Evolutionary conservation across 2,113 vertebrate species (phyloP).

Genomic region (Plectropomus leopardus): DNA sequence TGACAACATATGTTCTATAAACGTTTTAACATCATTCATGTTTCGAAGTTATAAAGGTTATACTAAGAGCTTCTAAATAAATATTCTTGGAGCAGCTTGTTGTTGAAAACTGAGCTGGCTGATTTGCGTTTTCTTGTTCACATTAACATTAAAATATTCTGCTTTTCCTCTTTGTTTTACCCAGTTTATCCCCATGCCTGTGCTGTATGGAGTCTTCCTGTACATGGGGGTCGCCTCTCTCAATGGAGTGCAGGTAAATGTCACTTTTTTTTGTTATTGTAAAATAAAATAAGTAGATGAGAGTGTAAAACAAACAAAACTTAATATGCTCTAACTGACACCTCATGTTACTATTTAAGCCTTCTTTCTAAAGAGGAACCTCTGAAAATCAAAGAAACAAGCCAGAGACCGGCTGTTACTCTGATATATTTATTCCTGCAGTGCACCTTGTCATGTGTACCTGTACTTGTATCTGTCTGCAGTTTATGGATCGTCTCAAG

Average conservation of each 20-base stretch:
- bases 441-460: neutral
- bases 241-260: slow-evolving; percentile 85
- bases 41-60: no score
- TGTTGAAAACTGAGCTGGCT: neutral
- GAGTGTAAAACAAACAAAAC: neutral
- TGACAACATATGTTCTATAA: no score
- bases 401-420: neutral
- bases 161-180: neutral
- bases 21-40: no score
- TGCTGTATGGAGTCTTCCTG: slow-evolving; percentile 87
- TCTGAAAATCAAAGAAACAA: neutral
- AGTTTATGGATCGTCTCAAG: slow-evolving; percentile 99
- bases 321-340: no score
- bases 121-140: no score
- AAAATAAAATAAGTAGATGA: neutral
- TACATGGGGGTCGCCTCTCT: slow-evolving; percentile 88
- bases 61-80: neutral
- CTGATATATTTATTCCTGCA: neutral
- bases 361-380: neutral
- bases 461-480: neutral
- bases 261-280: neutral
- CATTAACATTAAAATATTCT: neutral
- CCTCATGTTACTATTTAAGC: neutral
- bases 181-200: slow-evolving; percentile 88
- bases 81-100: neutral